Base-by-base conservation (phyloP, 2,888 invertebrate species). In the Chymomyza amoena region DNA sequence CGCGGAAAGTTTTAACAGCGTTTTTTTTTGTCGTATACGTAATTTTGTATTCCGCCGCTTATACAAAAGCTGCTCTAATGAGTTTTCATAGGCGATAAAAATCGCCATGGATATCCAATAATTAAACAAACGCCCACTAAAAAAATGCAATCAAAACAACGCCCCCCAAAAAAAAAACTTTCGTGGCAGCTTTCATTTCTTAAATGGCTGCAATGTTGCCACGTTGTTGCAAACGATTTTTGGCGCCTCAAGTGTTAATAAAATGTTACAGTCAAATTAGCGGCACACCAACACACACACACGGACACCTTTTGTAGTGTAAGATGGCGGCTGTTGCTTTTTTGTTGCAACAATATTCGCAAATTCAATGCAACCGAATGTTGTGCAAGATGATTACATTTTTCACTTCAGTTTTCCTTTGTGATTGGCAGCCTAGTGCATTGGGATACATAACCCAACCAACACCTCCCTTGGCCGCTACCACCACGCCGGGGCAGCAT, bases 321-420 rank as follows among this genome's bases (percentile, higher is more conserved):
- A 25, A 57, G 52, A 54, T 18, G 18, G 51, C 16, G 51, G 15
- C 51, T 6, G 51, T 6, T 50, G n/a, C n/a, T n/a, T n/a, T 50
- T 64, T 72, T 78, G 74, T 65, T 70, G 71, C 74, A 61, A 20
- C 57, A 72, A 72, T 63, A 71, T 69, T 79, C 64, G 62, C 70
- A 70, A 87, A 45, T 76, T 82, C 73, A 73, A 87, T 82, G 78
- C 83, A 85, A 78, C 72, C 75, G 80, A 82, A 82, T 85, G 81
- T 80, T 78, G 78, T 66, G 78, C 72, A 88, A 84, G 76, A 76
- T 87, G 84, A 88, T 84, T 84, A 85, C 85, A 84, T 85, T 88
- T 84, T 75, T 10, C 39, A 13, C 39, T 15, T 45, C 13, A 45
- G 0, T 45, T 45, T 45, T 4, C 32, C 32, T 81, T 87, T 81